Percentiles rank a stretch among this genome's conserved stretches.
Conservation (phyloP, 2,797 vertebrate genomes). For the Hipposideros larvatus region DNA sequence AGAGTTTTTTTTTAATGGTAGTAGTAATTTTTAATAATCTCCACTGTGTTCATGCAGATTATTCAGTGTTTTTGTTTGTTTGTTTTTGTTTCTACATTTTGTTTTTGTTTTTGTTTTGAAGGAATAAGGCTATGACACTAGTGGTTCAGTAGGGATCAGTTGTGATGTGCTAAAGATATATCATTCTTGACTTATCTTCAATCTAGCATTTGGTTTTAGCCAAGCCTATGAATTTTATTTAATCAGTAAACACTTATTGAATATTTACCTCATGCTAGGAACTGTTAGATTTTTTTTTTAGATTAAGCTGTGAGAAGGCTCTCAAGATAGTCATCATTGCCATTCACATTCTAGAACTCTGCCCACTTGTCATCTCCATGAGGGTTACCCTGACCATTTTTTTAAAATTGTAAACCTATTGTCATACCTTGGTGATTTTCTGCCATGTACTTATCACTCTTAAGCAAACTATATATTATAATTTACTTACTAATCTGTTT, state of each 20-base stretch:
- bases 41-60: background rate
- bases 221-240: background rate
- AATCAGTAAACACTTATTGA: background rate
- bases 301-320: background rate
- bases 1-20: background rate
- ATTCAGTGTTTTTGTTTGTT: background rate
- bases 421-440: background rate
- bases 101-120: background rate
- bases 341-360: background rate
- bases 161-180: background rate
- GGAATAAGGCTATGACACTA: background rate
- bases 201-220: background rate
- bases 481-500: background rate
- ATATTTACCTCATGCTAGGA: background rate
- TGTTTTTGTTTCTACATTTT: too few relatives aligned
- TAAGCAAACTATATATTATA: background rate
- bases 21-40: conserved; percentile 30
- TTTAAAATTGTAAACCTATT: background rate
- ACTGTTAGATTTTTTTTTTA: background rate
- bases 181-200: conserved; percentile 15
- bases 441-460: background rate
- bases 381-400: background rate
- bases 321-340: background rate
- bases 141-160: background rate
- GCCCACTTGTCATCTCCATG: background rate